These are phyloP conservation scores for Cosmopolites sordidus DNA, from an alignment of 2,888 invertebrate species.

Conservation along the genomic window DNA sequence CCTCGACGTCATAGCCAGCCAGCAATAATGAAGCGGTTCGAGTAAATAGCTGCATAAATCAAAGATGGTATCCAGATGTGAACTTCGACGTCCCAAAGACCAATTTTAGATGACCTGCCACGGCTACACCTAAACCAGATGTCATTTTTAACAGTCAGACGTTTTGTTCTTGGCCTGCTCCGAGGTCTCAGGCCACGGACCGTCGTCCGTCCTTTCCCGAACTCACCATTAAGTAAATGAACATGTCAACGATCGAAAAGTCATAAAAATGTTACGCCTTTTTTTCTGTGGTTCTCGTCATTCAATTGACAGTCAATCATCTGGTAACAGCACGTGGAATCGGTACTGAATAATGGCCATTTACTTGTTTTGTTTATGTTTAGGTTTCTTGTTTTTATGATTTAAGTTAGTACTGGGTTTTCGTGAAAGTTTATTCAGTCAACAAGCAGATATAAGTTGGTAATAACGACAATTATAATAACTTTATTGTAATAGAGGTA, in stretches of 20 bases:
- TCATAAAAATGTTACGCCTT: not conserved
- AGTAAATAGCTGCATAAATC: slow-evolving; percentile 23
- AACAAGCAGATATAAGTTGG: no score
- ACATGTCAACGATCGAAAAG: not conserved
- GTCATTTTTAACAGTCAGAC: not conserved
- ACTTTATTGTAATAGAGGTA: no score
- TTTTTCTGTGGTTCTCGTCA: no score
- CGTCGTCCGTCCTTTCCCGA: no score
- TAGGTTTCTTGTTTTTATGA: no score
- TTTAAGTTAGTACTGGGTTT: no score
- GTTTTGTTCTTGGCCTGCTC: not conserved
- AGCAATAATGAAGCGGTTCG: slow-evolving; percentile 7
- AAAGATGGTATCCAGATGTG: slow-evolving; percentile 25
- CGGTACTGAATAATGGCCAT: no score
- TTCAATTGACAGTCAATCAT: no score
- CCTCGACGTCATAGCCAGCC: not conserved
- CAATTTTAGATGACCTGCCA: slow-evolving; percentile 20
- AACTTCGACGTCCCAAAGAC: slow-evolving; percentile 10
- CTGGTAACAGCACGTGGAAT: no score
- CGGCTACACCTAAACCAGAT: slow-evolving; percentile 1
- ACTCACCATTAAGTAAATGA: not conserved
- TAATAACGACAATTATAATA: no score
- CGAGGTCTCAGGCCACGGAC: not conserved
- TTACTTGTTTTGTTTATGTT: no score
- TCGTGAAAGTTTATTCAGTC: no score